Evolutionary conservation across 1,140 invertebrate species (phyloP).

Genomic region (Bombus breviceps): DNA sequence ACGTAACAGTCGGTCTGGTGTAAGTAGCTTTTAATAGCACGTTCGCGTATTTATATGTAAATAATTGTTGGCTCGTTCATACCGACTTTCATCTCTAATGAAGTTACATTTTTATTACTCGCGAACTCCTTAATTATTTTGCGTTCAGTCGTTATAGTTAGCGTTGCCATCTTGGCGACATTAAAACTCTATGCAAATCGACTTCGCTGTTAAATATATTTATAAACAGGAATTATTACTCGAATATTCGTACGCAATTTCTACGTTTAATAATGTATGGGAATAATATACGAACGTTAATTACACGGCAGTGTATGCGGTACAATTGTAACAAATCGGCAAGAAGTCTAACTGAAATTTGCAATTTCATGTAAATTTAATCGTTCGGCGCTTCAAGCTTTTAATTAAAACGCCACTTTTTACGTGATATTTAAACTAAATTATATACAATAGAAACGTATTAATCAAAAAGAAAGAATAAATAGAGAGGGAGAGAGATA

Average conservation of each 20-base stretch:
- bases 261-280: not conserved
- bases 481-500: not conserved
- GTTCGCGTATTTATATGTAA: not conserved
- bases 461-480: not conserved
- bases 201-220: not conserved
- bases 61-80: not conserved
- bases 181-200: not conserved
- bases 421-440: not conserved
- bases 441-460: not conserved
- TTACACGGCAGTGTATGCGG: not conserved
- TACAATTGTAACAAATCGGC: not conserved
- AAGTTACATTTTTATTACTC: not conserved
- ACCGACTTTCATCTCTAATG: not conserved
- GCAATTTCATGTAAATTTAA: not conserved
- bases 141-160: not conserved
- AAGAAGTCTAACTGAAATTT: not conserved
- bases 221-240: not conserved
- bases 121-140: not conserved
- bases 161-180: not conserved
- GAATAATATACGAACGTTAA: not conserved
- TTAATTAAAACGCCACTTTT: not conserved
- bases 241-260: not conserved
- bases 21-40: not conserved
- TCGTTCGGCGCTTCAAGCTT: not conserved
- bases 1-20: no score